Base-by-base conservation (phyloP, 92 coral and sea anemone species). In the Phymanthus crucifer region DNA sequence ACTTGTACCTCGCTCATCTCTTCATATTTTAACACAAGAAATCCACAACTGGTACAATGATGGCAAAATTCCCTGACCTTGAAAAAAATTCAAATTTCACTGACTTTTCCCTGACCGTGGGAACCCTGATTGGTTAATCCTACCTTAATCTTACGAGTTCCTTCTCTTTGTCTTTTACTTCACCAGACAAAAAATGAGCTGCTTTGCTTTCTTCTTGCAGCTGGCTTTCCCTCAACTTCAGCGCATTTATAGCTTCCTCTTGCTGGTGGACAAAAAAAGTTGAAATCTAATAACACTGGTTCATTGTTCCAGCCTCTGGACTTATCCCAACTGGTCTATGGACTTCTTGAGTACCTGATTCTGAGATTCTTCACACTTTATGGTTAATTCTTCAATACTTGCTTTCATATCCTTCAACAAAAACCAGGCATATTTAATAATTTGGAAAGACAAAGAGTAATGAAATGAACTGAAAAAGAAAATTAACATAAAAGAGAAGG, bases 181-280 rank as follows among this genome's bases (percentile, higher is more conserved):
- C 79, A 17, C 70, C 67, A 8, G 75, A 78, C 31, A 70, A 21
- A 36, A 66, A 84, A 38, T 77, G 65, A 29, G 69, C 73, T 11
- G 48, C 13, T 58, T 68, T 81, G 21, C 47, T 75, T 36, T 95
- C 95, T 48, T 93, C 86, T 65, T 93, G 93, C 18, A 95, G 86
- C 45, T 89, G 88, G n/a, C 73, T 74, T 71, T 95, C 94, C 54
- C 92, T 84, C 56, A 85, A 70, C 56, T 14, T 86, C 31, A 89
- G 40, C 75, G 85, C 79, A 2, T 38, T 56, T 35, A 86, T 75
- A 48, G 91, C 82, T 84, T 87, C 72, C 71, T 88, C 85, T 56
- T 80, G 73, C 77, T 79, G 31, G 13, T 6, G 18, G 70, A n/a
- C 21, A 6, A 31, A 40, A 79, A 48, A 32, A 21, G 14, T 21